These are phyloP conservation scores for Pomatostomus ruficeps DNA, from an alignment of 2,113 vertebrate species.

Conservation along the genomic window DNA sequence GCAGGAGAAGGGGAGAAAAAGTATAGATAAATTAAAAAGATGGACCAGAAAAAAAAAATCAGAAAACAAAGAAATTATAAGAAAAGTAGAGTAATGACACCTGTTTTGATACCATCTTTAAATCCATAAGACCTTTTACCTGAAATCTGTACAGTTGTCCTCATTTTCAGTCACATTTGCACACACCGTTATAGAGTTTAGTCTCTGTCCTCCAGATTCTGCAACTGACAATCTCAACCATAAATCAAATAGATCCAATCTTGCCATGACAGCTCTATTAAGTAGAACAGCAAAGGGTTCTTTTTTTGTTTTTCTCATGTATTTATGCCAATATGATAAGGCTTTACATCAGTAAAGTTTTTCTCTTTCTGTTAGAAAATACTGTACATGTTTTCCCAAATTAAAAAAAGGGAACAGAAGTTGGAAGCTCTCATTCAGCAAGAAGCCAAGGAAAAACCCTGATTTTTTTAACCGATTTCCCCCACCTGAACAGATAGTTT, in stretches of 20 bases:
- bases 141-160: background rate
- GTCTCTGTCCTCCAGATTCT: background rate
- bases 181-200: background rate
- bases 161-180: background rate
- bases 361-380: background rate
- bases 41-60: accelerated
- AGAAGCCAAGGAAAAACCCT: background rate
- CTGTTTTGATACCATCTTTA: background rate
- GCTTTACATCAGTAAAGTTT: background rate
- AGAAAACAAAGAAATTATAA: background rate
- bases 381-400: background rate
- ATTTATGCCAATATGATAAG: background rate
- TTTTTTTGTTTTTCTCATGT: background rate
- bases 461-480: background rate
- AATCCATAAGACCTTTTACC: background rate
- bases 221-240: background rate
- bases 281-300: background rate
- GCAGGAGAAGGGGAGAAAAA: background rate
- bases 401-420: background rate
- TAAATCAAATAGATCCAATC: background rate
- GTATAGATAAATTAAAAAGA: background rate
- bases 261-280: background rate
- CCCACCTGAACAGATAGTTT: background rate
- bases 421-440: background rate
- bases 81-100: background rate